phyloP scores from a whole-genome alignment of 2,113 vertebrate genomes.

The Nymphicus hollandicus region DNA sequence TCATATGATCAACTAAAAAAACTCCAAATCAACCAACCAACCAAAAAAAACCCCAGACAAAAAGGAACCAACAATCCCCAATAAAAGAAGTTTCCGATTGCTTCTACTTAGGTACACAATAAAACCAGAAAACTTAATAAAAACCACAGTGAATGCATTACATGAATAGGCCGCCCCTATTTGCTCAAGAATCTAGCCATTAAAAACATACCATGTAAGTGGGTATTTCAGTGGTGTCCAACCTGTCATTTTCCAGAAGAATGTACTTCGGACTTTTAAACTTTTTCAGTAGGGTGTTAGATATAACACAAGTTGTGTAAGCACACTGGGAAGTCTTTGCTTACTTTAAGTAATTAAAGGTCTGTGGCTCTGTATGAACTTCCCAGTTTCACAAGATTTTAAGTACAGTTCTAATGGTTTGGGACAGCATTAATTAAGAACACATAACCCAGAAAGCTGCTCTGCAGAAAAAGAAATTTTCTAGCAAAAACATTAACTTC shows the following conservation, averaged over 20 bases:
- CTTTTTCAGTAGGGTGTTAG: not conserved
- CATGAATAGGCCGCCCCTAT: not conserved
- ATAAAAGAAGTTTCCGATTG: not conserved
- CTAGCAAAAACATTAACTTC: not conserved
- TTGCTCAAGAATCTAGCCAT: not conserved
- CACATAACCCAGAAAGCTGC: not conserved
- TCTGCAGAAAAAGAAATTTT: not conserved
- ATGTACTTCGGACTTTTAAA: not conserved
- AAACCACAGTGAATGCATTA: not conserved
- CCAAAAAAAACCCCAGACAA: not conserved
- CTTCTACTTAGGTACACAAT: not conserved
- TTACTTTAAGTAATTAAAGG: not conserved
- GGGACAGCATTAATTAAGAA: not conserved
- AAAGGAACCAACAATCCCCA: not conserved
- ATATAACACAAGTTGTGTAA: not conserved
- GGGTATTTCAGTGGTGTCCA: not conserved
- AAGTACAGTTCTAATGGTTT: not conserved
- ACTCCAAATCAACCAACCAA: not conserved
- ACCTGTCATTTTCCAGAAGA: not conserved
- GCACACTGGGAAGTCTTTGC: not conserved
- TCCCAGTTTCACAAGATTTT: not conserved
- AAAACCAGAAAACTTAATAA: not conserved
- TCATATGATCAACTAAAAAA: not conserved
- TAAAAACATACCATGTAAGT: not conserved
- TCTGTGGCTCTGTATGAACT: not conserved